Conservation (phyloP, 2,113 vertebrate genomes). For the Geococcyx californianus region DNA sequence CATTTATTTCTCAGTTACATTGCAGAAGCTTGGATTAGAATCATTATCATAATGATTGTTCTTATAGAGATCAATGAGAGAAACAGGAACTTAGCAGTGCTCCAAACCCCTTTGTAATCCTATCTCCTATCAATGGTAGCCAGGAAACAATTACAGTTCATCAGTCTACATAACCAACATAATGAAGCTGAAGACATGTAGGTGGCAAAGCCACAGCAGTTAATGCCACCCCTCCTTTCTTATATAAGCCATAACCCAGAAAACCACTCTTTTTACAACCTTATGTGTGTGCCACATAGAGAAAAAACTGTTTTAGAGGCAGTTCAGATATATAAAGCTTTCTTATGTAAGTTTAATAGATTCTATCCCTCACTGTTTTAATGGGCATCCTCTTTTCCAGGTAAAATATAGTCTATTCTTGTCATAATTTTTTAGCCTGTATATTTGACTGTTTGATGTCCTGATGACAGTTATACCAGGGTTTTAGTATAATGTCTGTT, state of each 20-base stretch:
- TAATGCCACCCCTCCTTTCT: neutral
- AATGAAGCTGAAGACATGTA: neutral
- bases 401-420: neutral
- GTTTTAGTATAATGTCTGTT: neutral
- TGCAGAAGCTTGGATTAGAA: conserved; percentile 48
- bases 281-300: neutral
- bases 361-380: neutral
- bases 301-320: neutral
- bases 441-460: neutral
- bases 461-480: neutral
- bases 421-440: neutral
- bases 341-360: neutral
- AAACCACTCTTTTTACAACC: neutral
- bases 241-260: neutral
- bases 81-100: conserved; percentile 54
- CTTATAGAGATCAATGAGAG: conserved; percentile 54
- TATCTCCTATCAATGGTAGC: neutral
- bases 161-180: neutral
- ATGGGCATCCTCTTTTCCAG: neutral
- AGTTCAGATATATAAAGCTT: neutral
- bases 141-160: conserved; percentile 54
- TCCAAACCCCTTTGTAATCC: conserved; percentile 46
- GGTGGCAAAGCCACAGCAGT: neutral
- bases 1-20: conserved; percentile 59
- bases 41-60: conserved; percentile 67